These are phyloP conservation scores for Miopithecus talapoin DNA, from an alignment of 2,797 vertebrate genomes.

Conservation along the genomic window DNA sequence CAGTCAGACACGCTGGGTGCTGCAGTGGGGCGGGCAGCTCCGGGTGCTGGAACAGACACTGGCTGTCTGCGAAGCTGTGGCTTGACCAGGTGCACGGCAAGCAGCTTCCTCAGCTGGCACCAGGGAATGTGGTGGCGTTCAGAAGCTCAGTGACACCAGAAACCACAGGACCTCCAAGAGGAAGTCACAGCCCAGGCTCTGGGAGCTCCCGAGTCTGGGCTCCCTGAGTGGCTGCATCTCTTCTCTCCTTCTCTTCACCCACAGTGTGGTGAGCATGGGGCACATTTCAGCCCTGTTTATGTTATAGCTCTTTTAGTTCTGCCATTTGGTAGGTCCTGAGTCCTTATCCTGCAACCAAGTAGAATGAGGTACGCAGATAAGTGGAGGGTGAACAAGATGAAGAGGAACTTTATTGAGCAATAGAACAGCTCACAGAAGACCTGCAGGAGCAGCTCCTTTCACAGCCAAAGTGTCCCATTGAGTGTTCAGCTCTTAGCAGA, in stretches of 20 bases:
- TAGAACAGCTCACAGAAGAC: background rate
- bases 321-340: background rate
- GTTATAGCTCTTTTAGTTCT: background rate
- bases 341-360: background rate
- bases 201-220: too few species aligned
- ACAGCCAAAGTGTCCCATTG: background rate
- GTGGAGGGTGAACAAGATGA: background rate
- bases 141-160: background rate
- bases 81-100: background rate
- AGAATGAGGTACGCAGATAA: background rate
- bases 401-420: background rate
- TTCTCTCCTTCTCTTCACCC: background rate
- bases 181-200: too few species aligned
- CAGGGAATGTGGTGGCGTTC: background rate
- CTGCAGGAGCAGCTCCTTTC: background rate
- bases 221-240: background rate
- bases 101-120: background rate
- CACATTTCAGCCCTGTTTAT: background rate
- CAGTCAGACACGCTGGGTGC: background rate
- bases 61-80: background rate
- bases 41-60: background rate
- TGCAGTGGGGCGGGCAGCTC: background rate
- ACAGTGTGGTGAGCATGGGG: background rate
- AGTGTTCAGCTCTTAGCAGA: background rate
- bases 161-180: background rate